Evolutionary conservation across 2,888 invertebrate genomes (phyloP), one percentile per base, ranked within the genome.

Genomic region (Elysia crispata): DNA sequence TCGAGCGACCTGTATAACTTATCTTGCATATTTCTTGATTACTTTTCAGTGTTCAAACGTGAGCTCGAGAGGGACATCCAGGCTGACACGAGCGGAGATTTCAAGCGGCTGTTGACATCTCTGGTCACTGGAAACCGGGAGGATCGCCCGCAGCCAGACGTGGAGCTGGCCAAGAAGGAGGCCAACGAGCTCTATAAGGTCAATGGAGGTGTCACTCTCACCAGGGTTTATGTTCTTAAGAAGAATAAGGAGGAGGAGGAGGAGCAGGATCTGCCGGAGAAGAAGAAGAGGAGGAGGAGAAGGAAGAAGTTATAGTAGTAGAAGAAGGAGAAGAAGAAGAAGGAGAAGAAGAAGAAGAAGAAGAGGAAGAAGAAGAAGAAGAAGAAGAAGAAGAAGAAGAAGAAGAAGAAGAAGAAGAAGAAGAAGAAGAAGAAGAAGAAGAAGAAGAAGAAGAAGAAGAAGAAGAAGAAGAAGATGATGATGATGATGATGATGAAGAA

Each of bases 31-130:
- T 70, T 54, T 80, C 70, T 80, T 50, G 74, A n/a, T n/a, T n/a
- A n/a, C n/a, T n/a, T 76, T 77, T 13, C 83, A 90, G 90, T 85
- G 69, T 87, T 84, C 78, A 86, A 87, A 33, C 79, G 83, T 23
- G 85, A 89, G 18, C 81, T 90, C 64, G 90, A 90, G 77, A 85
- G 87, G 33, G 90, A 89, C 79, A 75, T 90, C 6, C 76, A 82
- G 31, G 72, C 84, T 28, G 90, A 90, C 66, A 88, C 88, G 11
- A 88, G 88, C 72, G 90, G 90, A 5, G 83, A 88, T 79, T 88
- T 90, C 79, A 82, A 85, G 78, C 82, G 86, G 5, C 79, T 97
- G 23, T 84, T 90, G 18, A 85, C 89, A 6, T 85, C 89, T 8
- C 86, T 86, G 80, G 76, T 86, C n/a, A 83, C 87, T 31, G 88